Conservation (phyloP, 2,888 invertebrate species). For the Calameuta filiformis region DNA sequence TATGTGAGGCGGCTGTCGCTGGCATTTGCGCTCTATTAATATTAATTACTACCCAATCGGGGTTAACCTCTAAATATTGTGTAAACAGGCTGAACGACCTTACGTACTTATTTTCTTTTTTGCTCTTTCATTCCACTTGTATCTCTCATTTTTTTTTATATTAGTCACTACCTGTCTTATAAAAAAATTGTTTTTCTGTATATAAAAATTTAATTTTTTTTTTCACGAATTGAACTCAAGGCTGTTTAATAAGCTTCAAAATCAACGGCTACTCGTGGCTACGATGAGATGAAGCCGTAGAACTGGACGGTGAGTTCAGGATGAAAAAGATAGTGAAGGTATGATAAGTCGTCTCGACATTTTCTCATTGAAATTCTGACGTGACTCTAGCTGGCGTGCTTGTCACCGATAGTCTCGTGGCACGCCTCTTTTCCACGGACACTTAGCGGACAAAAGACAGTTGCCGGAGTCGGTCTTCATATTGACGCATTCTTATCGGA, state of each 20-base stretch:
- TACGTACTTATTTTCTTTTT: not conserved
- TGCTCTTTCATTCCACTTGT: not conserved
- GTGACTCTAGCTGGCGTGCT: slow-evolving; percentile 15
- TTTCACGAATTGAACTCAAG: not conserved
- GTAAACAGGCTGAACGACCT: not conserved
- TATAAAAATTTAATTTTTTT: not conserved
- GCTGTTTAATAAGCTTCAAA: not conserved
- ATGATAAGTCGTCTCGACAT: not conserved
- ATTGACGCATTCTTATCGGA: slow-evolving; percentile 29
- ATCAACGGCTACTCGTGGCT: not conserved
- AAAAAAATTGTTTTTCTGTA: not conserved
- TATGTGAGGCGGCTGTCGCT: slow-evolving; percentile 4
- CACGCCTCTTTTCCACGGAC: slow-evolving; percentile 11
- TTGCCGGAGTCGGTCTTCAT: slow-evolving; percentile 22
- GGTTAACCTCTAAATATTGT: not conserved
- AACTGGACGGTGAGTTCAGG: not conserved
- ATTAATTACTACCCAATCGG: slow-evolving; percentile 11
- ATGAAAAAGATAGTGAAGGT: not conserved
- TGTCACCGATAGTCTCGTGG: slow-evolving; percentile 11
- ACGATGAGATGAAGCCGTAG: not conserved
- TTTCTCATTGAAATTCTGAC: slow-evolving; percentile 20
- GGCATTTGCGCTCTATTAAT: slow-evolving; percentile 12
- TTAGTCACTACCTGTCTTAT: not conserved
- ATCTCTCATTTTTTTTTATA: not conserved
- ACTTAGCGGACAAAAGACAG: slow-evolving; percentile 17